These are phyloP conservation scores for Rhagoletis zephyria DNA, from an alignment of 1,140 invertebrate genomes.

Conservation along the genomic window DNA sequence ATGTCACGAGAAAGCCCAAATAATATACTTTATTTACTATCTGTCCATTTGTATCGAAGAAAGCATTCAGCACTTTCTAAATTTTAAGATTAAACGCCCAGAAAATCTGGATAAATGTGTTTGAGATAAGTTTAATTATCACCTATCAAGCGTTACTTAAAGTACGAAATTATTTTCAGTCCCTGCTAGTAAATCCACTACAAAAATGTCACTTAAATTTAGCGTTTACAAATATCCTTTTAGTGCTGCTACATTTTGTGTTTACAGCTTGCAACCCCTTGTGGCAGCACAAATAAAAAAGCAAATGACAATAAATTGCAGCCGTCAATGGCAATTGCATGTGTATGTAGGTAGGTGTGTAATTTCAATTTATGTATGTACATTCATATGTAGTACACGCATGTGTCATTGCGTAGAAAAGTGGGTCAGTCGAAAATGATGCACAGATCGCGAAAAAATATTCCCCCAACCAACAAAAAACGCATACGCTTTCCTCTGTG, in stretches of 20 bases:
- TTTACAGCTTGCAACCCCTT: conserved; percentile 10
- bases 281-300: neutral
- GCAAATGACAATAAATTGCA: conserved; percentile 4
- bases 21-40: too few species aligned
- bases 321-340: neutral
- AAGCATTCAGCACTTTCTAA: too few species aligned
- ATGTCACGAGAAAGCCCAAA: too few species aligned
- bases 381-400: neutral
- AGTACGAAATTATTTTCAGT: too few species aligned
- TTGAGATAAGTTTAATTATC: too few species aligned
- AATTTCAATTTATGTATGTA: too few species aligned
- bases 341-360: neutral
- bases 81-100: too few species aligned
- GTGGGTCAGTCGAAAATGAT: conserved; percentile 13
- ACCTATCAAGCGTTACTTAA: too few species aligned
- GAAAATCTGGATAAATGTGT: too few species aligned
- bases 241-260: neutral
- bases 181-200: neutral
- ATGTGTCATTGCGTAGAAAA: conserved; percentile 43
- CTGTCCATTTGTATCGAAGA: too few species aligned
- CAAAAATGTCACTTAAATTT: conserved; percentile 27
- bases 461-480: conserved; percentile 19
- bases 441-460: neutral
- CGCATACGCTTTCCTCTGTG: neutral
- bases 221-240: neutral